These are phyloP conservation scores for Macaca mulatta DNA, from an alignment of 2,113 vertebrate species.

Conservation along the genomic window DNA sequence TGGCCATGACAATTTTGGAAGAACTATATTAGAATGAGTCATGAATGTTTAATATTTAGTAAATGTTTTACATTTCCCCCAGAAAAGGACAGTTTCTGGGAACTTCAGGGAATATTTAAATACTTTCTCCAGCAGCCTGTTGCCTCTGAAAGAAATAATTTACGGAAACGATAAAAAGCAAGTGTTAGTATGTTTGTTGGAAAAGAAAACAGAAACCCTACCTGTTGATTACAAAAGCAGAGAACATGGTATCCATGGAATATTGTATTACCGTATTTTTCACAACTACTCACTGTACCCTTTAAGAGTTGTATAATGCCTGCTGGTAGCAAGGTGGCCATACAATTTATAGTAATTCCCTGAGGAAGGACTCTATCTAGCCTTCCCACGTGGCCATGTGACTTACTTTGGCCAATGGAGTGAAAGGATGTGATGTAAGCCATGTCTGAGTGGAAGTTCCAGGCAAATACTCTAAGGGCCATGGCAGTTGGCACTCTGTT, in stretches of 20 bases:
- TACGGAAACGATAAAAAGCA: background rate
- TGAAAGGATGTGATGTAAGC: background rate
- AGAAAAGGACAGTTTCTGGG: background rate
- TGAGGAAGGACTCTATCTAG: background rate
- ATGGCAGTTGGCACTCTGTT: background rate
- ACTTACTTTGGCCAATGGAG: background rate
- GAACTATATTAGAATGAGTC: background rate
- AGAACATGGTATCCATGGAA: background rate
- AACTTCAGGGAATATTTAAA: background rate
- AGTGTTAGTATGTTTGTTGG: background rate
- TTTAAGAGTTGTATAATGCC: background rate
- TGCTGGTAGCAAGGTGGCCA: background rate
- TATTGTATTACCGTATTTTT: background rate
- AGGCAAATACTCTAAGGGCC: background rate
- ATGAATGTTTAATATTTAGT: conserved; percentile 17
- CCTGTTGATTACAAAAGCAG: background rate
- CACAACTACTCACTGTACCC: background rate
- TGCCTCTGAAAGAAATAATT: conserved; percentile 12
- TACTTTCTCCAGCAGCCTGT: background rate
- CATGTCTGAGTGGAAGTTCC: background rate
- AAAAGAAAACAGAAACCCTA: background rate
- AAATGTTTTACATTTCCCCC: background rate
- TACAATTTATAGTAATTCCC: background rate
- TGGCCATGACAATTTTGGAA: background rate
- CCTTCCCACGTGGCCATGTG: background rate